Evolutionary conservation across 2,797 vertebrate genomes (phyloP).

Genomic region (Acanthiza pusilla): DNA sequence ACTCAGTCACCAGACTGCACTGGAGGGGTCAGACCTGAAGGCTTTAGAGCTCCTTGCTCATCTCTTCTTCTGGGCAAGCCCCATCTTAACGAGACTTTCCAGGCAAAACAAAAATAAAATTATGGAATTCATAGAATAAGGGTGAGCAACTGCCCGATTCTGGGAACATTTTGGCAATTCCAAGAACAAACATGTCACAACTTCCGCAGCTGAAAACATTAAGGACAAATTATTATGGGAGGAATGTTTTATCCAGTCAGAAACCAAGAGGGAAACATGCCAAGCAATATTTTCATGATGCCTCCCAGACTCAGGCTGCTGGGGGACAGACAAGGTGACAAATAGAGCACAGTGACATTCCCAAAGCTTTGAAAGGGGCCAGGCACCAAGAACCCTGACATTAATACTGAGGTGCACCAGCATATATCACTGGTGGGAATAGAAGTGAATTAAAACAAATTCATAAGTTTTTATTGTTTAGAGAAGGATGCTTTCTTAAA

Average conservation of each 20-base stretch:
- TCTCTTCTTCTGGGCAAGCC: background rate
- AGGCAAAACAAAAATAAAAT: background rate
- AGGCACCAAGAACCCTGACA: fast-evolving
- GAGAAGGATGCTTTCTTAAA: background rate
- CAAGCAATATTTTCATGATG: background rate
- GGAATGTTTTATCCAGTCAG: background rate
- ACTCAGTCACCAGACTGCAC: background rate
- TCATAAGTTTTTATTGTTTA: background rate
- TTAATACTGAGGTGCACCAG: background rate
- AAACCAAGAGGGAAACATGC: background rate
- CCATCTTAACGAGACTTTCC: background rate
- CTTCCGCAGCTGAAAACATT: background rate
- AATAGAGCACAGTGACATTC: background rate
- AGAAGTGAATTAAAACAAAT: background rate
- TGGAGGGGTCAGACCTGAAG: background rate
- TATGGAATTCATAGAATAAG: background rate
- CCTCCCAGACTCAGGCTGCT: background rate
- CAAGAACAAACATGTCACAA: background rate
- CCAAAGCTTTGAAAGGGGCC: background rate
- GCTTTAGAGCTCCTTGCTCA: background rate
- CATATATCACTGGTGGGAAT: background rate
- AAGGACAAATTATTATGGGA: background rate
- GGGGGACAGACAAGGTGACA: background rate
- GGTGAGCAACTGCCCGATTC: background rate
- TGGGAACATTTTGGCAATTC: background rate